phyloP scores from a whole-genome alignment of 2,113 vertebrate genomes.

The Laticauda laticaudata region DNA sequence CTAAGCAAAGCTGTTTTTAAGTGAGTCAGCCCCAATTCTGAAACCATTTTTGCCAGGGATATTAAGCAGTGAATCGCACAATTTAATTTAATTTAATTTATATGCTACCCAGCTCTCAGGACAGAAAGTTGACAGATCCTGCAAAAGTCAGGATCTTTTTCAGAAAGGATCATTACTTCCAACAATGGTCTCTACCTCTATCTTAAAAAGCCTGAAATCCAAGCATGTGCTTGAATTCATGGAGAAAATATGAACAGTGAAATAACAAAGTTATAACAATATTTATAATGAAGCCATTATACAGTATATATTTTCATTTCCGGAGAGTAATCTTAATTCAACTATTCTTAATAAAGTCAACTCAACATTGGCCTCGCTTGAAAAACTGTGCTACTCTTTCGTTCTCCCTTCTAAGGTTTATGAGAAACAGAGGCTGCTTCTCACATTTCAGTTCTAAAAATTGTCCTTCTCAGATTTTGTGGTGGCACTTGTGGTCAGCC shows the following conservation, averaged over 20 bases:
- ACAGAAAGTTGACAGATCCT: neutral
- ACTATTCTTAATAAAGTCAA: neutral
- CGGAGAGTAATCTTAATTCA: neutral
- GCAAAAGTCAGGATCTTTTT: neutral
- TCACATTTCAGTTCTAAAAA: neutral
- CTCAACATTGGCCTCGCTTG: neutral
- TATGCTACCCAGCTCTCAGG: neutral
- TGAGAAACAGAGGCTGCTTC: neutral
- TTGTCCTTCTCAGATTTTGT: neutral
- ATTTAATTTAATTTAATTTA: neutral
- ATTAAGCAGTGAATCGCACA: neutral
- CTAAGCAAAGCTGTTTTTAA: neutral
- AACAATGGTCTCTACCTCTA: neutral
- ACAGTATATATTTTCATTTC: neutral
- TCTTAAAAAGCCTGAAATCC: neutral
- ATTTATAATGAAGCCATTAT: neutral
- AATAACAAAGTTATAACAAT: no score
- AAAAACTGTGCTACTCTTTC: neutral
- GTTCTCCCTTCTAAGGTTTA: neutral
- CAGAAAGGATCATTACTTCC: neutral
- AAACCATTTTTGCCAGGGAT: neutral
- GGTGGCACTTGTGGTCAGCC: neutral
- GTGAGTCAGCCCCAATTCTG: neutral
- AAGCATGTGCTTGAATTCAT: neutral
- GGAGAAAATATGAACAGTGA: neutral